A percentile compares a stretch with the other conserved stretches of the same genome.
Conservation (phyloP, 2,797 vertebrate genomes). For the Benthosema pterotum region DNA sequence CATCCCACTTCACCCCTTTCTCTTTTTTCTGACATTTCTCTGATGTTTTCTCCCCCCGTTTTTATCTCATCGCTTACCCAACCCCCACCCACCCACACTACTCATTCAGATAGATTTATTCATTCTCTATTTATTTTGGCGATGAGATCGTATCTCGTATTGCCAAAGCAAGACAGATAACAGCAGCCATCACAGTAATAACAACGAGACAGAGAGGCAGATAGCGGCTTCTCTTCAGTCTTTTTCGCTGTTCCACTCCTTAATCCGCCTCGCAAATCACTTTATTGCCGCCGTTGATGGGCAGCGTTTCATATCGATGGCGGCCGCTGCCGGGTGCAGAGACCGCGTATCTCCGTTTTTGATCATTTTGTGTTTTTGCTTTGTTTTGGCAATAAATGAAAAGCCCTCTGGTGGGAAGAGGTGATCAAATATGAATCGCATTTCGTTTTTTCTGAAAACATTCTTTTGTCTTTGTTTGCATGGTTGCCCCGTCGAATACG, state of each 20-base stretch:
- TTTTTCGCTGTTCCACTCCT: neutral
- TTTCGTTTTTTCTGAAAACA: no score
- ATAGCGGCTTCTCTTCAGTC: no score
- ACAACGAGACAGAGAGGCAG: no score
- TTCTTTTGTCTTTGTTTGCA: no score
- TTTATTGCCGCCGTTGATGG: neutral
- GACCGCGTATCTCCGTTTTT: neutral
- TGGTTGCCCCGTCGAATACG: no score
- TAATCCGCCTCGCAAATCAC: neutral
- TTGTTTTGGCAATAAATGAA: no score
- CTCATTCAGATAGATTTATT: no score
- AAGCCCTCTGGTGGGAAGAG: no score
- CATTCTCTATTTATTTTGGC: neutral
- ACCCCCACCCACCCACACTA: no score
- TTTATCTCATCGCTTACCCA: neutral
- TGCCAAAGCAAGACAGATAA: neutral
- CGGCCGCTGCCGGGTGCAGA: no score
- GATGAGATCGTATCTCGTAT: neutral
- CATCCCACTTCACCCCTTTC: constrained; percentile 27
- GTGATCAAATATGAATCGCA: no score
- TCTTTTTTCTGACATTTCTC: constrained; percentile 4
- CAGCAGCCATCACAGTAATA: neutral
- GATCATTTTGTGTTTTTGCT: no score
- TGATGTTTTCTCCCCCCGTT: constrained; percentile 4
- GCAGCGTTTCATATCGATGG: neutral